Evolutionary conservation across 2,888 invertebrate species (phyloP).

Genomic region (Mesochorus sp.): DNA sequence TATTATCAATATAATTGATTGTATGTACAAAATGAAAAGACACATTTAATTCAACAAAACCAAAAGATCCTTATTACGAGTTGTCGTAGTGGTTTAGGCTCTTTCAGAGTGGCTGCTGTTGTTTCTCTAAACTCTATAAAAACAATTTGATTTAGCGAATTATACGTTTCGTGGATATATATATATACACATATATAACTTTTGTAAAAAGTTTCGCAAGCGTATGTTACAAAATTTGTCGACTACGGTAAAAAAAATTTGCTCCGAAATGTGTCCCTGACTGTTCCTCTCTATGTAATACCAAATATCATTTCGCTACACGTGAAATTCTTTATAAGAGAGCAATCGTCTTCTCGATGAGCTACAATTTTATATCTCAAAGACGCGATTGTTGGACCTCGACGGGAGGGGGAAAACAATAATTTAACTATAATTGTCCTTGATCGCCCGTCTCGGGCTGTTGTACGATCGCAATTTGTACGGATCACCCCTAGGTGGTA

Average conservation of each 20-base stretch:
- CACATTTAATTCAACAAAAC: constrained; percentile 3
- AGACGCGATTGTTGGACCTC: too few relatives aligned
- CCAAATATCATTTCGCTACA: neutral
- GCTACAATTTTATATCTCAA: too few relatives aligned
- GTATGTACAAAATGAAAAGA: constrained; percentile 43
- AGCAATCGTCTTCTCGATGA: too few relatives aligned
- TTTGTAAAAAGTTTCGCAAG: constrained; percentile 11
- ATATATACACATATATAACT: neutral
- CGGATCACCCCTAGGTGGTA: constrained; percentile 4
- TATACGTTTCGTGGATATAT: constrained; percentile 27
- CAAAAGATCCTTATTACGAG: neutral
- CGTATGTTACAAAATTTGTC: constrained; percentile 32
- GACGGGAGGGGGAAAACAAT: too few relatives aligned
- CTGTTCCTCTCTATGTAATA: neutral
- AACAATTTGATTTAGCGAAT: constrained; percentile 3
- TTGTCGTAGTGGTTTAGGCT: neutral
- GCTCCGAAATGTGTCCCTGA: neutral
- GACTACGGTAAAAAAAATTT: constrained; percentile 14
- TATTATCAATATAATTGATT: constrained; percentile 65
- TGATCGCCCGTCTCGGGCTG: too few relatives aligned
- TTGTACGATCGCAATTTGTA: constrained; percentile 35
- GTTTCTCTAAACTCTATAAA: neutral
- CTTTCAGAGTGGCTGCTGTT: neutral
- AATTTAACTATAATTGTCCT: too few relatives aligned
- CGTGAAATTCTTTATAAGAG: too few relatives aligned